A percentile compares a stretch with the other conserved stretches of the same genome.
phyloP scores from a whole-genome alignment of 2,797 vertebrate genomes.

The Apodemus agrarius region DNA sequence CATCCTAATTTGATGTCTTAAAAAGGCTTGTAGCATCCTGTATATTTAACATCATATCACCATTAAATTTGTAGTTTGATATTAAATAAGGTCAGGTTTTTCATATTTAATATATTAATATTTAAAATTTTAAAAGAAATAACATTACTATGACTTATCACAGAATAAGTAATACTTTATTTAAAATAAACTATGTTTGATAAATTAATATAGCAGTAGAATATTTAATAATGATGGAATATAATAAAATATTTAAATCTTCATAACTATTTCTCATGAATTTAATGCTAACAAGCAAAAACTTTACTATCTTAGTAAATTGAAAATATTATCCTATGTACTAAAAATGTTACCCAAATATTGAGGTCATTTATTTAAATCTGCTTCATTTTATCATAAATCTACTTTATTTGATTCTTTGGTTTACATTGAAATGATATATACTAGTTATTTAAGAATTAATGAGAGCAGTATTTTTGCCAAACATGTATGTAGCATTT shows the following conservation, averaged over 20 bases:
- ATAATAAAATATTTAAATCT: not conserved
- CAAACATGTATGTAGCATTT: not conserved
- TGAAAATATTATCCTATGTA: not conserved
- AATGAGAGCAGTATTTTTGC: not conserved
- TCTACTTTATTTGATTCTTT: constrained; percentile 53
- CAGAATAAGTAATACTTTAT: constrained; percentile 28
- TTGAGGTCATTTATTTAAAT: constrained; percentile 56
- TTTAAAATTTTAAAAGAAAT: constrained; percentile 48
- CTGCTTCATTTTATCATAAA: not conserved
- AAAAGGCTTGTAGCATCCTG: not conserved
- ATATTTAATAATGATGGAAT: constrained; percentile 11
- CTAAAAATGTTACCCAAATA: not conserved
- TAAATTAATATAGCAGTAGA: constrained; percentile 46
- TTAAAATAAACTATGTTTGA: constrained; percentile 46
- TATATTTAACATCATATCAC: not conserved
- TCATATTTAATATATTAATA: not conserved
- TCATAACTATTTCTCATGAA: constrained; percentile 24
- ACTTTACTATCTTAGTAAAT: not conserved
- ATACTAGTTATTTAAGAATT: constrained; percentile 54
- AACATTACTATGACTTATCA: not conserved
- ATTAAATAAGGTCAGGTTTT: not conserved
- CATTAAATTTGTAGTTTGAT: constrained; percentile 26
- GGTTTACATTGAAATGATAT: constrained; percentile 7
- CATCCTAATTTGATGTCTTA: constrained; percentile 7
- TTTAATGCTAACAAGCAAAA: constrained; percentile 18